Base-by-base conservation (phyloP, 2,888 invertebrate species). In the Sipha maydis region DNA sequence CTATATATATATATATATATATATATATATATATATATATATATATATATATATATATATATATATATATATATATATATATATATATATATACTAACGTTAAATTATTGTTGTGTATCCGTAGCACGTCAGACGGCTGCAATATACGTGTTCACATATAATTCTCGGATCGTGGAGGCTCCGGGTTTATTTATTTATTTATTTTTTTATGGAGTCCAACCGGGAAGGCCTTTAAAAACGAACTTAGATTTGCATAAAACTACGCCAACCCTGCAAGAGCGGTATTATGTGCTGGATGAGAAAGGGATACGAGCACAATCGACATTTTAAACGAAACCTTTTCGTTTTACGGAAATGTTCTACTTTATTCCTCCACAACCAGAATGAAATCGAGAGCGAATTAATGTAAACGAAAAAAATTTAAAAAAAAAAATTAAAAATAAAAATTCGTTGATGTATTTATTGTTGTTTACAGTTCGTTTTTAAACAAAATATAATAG, bases 31-130 rank as follows among this genome's bases (percentile, higher is more conserved):
- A 28, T 28, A 54, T 8, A 25, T 31, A 61, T 25, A 61, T 61
- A 61, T 31, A 28, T 5, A 28, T 28, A 54, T 8, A 25, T 31
- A 61, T 25, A 61, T n/a, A n/a, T 61, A 61, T 11, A 28, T 17
- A 25, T 17, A 28, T 5, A 28, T 28, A 54, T 8, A 25, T 17
- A 61, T 25, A 61, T 0, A 9, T 17, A 28, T 17, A 61, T 31
- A 28, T 5, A 28, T 28, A 54, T 8, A 25, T 31, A 61, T 25
- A 61, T 61, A 54, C 5, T 5, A 9, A 54, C 61, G 71, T 17
- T 31, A 54, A 78, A 78, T 48, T 54, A 78, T 78, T 54, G 48
- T 78, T 76, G 38, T 21, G 38, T 25, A 19, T 61, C 61, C 61
- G 61, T 25, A 25, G 61, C 61, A 61, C 61, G 61, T 61, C 61